Evolutionary conservation across 1,140 invertebrate genomes (phyloP).

Genomic region (Latrodectus geometricus): DNA sequence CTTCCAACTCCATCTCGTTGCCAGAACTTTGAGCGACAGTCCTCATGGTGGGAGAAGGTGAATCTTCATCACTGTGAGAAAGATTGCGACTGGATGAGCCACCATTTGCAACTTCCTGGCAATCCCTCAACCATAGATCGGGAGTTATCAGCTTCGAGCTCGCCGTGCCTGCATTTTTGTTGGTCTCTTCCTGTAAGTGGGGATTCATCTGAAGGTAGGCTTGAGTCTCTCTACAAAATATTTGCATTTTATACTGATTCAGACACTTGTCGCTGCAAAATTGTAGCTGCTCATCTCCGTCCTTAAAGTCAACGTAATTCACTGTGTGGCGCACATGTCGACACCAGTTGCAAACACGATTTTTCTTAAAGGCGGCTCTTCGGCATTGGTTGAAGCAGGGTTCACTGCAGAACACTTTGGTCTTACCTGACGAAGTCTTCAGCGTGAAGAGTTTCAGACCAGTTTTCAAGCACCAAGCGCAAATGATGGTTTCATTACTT

Average conservation of each 20-base stretch:
- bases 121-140: constrained; percentile 84
- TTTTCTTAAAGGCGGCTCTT: constrained; percentile 85
- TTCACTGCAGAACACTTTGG: constrained; percentile 82
- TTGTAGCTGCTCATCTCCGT: constrained; percentile 72
- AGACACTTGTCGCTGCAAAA: constrained; percentile 87
- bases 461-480: constrained; percentile 73
- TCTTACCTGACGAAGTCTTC: constrained; percentile 64
- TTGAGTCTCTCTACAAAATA: constrained; percentile 91
- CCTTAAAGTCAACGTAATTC: constrained; percentile 87
- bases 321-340: constrained; percentile 89
- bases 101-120: constrained; percentile 45
- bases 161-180: constrained; percentile 7
- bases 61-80: constrained; percentile 2
- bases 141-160: constrained; percentile 80
- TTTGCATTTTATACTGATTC: constrained; percentile 96
- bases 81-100: background rate
- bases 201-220: constrained; percentile 87
- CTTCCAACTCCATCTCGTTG: constrained; percentile 22
- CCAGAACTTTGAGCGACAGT: background rate
- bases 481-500: constrained; percentile 65
- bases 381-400: constrained; percentile 89
- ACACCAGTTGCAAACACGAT: constrained; percentile 94
- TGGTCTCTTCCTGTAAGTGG: constrained; percentile 69
- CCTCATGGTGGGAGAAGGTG: background rate
- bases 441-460: constrained; percentile 70